Evolutionary conservation across 2,113 vertebrate species (phyloP).

Genomic region (Columba janthina): DNA sequence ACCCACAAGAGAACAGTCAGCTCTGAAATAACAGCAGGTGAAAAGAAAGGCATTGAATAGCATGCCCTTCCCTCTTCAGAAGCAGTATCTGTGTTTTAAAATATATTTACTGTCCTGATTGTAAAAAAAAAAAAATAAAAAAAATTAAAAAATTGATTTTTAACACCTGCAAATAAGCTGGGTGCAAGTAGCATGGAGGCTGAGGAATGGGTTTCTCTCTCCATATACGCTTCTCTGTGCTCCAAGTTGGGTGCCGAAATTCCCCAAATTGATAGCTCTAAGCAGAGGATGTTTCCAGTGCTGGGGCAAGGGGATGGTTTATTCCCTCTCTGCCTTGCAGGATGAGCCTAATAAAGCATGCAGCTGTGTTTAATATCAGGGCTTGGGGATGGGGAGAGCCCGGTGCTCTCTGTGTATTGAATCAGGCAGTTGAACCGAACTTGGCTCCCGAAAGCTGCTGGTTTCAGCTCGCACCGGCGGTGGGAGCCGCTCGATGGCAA

Average conservation of each 20-base stretch:
- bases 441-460: conserved; percentile 15
- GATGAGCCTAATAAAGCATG: conserved; percentile 58
- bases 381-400: neutral
- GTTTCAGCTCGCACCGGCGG: neutral
- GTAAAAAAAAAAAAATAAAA: conserved; percentile 46
- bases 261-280: conserved; percentile 62
- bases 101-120: conserved; percentile 65
- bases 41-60: neutral
- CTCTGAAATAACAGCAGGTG: neutral
- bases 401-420: neutral
- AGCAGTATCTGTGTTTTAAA: conserved; percentile 57
- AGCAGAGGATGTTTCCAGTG: conserved; percentile 58
- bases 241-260: conserved; percentile 68
- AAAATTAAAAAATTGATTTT: conserved; percentile 62
- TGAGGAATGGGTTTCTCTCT: conserved; percentile 52
- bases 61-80: conserved; percentile 21
- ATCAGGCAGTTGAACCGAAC: neutral
- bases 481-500: conserved; percentile 49
- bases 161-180: conserved; percentile 69
- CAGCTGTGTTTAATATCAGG: conserved; percentile 34
- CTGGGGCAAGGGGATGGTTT: conserved; percentile 42
- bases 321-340: neutral
- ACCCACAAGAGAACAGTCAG: neutral
- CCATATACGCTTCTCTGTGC: conserved; percentile 17
- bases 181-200: conserved; percentile 41